A percentile compares a stretch with the other conserved stretches of the same genome.
These are phyloP conservation scores for Acromyrmex echinatior DNA, from an alignment of 1,140 invertebrate species.

Conservation along the genomic window DNA sequence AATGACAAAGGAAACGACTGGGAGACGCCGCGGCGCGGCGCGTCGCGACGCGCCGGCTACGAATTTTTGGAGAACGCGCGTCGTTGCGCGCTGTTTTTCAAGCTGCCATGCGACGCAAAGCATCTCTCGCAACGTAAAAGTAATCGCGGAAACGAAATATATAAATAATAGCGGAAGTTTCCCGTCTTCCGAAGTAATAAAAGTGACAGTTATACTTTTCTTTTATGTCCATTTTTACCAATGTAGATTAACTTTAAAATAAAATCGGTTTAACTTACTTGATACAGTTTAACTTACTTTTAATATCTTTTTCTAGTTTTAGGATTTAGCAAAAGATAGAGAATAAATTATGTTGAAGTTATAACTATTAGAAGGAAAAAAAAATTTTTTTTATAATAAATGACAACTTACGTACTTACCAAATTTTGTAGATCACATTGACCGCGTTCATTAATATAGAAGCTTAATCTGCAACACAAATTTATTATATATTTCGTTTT, in stretches of 20 bases:
- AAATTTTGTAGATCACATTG: background rate
- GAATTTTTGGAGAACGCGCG: slow-evolving; percentile 19
- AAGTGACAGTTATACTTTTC: background rate
- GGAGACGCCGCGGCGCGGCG: background rate
- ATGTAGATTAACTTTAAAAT: too few species aligned
- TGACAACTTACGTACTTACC: slow-evolving; percentile 11
- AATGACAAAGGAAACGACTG: slow-evolving; percentile 25
- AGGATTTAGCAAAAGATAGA: too few species aligned
- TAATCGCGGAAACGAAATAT: background rate
- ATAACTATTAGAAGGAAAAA: too few species aligned
- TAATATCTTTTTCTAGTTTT: too few species aligned
- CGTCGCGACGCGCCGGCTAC: slow-evolving; percentile 12
- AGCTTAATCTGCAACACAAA: slow-evolving; percentile 41
- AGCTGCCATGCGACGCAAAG: too few species aligned
- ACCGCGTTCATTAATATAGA: background rate
- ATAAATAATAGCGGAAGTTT: background rate
- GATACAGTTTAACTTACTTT: too few species aligned
- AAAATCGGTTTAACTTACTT: too few species aligned
- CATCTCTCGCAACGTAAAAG: background rate
- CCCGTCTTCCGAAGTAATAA: background rate
- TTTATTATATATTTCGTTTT: slow-evolving; percentile 11
- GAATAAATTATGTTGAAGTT: too few species aligned
- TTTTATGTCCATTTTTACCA: background rate
- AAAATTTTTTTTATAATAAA: too few species aligned
- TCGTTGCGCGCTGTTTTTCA: background rate